A percentile compares a stretch with the other conserved stretches of the same genome.
Conservation (phyloP, 2,888 invertebrate species). For the Philereme transversata region DNA sequence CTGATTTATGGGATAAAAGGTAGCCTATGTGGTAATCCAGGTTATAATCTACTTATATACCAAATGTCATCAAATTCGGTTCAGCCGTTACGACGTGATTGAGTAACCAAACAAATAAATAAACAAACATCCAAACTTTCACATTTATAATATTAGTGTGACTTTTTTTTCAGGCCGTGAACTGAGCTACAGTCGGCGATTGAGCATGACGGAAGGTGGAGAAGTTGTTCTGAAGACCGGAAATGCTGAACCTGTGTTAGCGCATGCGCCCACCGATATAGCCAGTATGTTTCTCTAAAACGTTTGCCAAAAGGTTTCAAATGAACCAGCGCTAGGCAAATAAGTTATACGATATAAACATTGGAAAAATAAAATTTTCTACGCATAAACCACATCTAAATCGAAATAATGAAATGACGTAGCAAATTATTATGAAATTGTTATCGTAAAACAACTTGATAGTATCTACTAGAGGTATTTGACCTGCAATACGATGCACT, state of each 20-base stretch:
- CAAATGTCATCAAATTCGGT: too few relatives aligned
- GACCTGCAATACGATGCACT: conserved; percentile 11
- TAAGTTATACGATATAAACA: too few relatives aligned
- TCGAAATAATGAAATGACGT: conserved; percentile 1
- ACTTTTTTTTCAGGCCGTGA: conserved; percentile 79
- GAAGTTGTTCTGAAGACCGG: conserved; percentile 75
- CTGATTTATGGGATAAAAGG: too few relatives aligned
- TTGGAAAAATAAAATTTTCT: not conserved
- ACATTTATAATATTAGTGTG: too few relatives aligned
- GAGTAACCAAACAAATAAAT: too few relatives aligned
- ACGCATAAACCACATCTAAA: not conserved
- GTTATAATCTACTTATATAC: too few relatives aligned
- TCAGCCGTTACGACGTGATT: too few relatives aligned
- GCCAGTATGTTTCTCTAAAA: conserved; percentile 61
- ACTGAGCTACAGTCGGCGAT: conserved; percentile 74
- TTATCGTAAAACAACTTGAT: conserved; percentile 5
- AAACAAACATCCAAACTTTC: too few relatives aligned
- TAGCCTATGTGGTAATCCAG: too few relatives aligned
- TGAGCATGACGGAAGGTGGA: conserved; percentile 77
- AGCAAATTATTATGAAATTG: not conserved
- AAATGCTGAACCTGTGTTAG: conserved; percentile 70
- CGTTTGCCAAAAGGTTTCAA: too few relatives aligned
- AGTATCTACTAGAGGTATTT: conserved; percentile 2
- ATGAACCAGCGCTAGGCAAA: too few relatives aligned
- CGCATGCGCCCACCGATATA: conserved; percentile 77